A percentile compares a stretch with the other conserved stretches of the same genome.
phyloP scores from a whole-genome alignment of 2,888 invertebrate species.

The Lasioglossum calceatum region DNA sequence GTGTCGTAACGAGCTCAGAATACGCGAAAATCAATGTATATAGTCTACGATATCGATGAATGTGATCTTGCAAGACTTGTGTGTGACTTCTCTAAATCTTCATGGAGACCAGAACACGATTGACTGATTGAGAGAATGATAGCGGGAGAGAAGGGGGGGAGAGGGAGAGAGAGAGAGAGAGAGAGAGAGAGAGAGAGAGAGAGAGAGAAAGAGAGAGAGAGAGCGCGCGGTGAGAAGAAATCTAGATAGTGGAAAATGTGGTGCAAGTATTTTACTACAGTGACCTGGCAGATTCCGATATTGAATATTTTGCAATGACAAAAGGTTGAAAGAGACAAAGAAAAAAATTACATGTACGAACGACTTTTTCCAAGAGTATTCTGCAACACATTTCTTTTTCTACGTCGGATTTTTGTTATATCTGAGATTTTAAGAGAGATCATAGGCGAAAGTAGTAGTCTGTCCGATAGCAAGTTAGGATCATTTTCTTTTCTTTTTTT shows the following conservation, averaged over 20 bases:
- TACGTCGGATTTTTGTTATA: constrained; percentile 41
- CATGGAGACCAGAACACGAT: neutral
- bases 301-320: constrained; percentile 49
- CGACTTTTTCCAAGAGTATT: constrained; percentile 27
- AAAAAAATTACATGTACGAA: constrained; percentile 26
- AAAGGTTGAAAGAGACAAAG: neutral
- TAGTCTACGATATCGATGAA: constrained; percentile 35
- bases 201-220: neutral
- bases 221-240: constrained; percentile 2
- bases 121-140: constrained; percentile 23
- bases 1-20: constrained; percentile 25
- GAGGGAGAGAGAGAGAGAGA: neutral
- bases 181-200: neutral
- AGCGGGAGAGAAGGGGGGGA: neutral
- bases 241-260: constrained; percentile 26
- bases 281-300: constrained; percentile 69
- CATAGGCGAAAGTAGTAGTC: neutral
- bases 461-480: neutral
- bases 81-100: constrained; percentile 26
- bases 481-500: neutral
- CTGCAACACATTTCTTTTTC: constrained; percentile 37
- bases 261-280: constrained; percentile 63
- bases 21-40: neutral
- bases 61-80: constrained; percentile 34
- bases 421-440: constrained; percentile 24